Evolutionary conservation across 53 echinoderm and acorn worm genomes (phyloP).

Genomic region (Pentamera pediparva): DNA sequence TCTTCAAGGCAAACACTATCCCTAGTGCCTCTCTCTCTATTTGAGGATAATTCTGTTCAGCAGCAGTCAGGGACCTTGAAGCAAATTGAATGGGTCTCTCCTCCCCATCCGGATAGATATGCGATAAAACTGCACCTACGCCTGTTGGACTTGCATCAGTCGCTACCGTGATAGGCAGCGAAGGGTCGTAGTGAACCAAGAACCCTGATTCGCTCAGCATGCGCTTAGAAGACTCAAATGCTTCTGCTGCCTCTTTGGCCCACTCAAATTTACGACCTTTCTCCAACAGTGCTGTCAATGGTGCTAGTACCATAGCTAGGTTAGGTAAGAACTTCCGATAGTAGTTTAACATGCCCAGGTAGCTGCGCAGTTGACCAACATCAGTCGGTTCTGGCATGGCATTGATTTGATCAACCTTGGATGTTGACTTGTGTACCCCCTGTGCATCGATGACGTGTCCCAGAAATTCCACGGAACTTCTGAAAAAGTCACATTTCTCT

Average conservation of each 20-base stretch:
- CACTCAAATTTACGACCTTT: slow-evolving; percentile 37
- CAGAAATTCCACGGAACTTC: slow-evolving; percentile 31
- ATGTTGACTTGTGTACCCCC: slow-evolving; percentile 7
- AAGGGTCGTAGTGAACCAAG: slow-evolving; percentile 43
- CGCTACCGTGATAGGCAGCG: slow-evolving; percentile 33
- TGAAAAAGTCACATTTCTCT: slow-evolving; percentile 42
- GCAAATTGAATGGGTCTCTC: slow-evolving; percentile 33
- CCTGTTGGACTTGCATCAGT: slow-evolving; percentile 41
- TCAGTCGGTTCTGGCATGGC: slow-evolving; percentile 3
- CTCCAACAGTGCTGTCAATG: slow-evolving; percentile 38
- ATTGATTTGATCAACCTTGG: slow-evolving; percentile 5
- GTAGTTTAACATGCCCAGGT: slow-evolving; percentile 44
- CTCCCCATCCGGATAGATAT: slow-evolving; percentile 18
- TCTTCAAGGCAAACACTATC: slow-evolving; percentile 26
- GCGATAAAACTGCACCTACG: slow-evolving; percentile 40
- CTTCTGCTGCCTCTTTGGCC: slow-evolving; percentile 13
- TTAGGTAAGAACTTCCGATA: slow-evolving; percentile 42
- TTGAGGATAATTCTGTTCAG: slow-evolving; percentile 23
- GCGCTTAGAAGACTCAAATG: slow-evolving; percentile 33
- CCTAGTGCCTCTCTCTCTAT: slow-evolving; percentile 36
- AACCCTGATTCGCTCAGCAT: slow-evolving; percentile 39
- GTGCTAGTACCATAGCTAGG: slow-evolving; percentile 30
- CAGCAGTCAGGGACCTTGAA: slow-evolving; percentile 14
- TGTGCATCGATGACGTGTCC: slow-evolving; percentile 42
- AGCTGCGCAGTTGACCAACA: slow-evolving; percentile 11